Evolutionary conservation across 2,888 invertebrate genomes (phyloP).

Genomic region (Leptogaster cylindrica): DNA sequence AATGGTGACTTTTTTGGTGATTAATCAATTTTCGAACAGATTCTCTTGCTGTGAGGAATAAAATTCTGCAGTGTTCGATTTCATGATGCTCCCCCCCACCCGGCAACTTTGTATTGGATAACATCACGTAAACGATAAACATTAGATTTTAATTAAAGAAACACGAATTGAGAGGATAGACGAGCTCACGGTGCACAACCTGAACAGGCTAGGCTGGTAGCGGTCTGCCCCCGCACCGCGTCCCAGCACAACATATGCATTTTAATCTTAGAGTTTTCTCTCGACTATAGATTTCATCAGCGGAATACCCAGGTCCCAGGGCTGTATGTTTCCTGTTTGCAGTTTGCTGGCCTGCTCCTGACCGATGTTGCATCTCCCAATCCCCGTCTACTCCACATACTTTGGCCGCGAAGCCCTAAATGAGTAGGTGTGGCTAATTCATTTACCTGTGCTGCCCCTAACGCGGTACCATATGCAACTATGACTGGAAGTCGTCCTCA

Average conservation of each 20-base stretch:
- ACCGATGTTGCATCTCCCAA: neutral
- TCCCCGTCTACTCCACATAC: neutral
- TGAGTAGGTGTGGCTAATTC: slow-evolving; percentile 37
- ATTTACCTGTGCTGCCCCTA: slow-evolving; percentile 16
- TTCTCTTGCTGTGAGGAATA: slow-evolving; percentile 12
- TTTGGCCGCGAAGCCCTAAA: slow-evolving; percentile 13
- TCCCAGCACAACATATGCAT: slow-evolving; percentile 5
- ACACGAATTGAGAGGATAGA: slow-evolving; percentile 40
- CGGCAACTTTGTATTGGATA: slow-evolving; percentile 19
- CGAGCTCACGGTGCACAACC: slow-evolving; percentile 27
- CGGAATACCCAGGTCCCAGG: neutral
- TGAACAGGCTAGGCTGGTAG: neutral
- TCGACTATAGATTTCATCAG: neutral
- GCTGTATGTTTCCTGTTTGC: neutral
- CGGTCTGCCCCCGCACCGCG: neutral
- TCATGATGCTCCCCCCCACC: neutral
- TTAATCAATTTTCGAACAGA: slow-evolving; percentile 31
- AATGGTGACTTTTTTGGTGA: slow-evolving; percentile 27
- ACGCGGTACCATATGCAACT: slow-evolving; percentile 4
- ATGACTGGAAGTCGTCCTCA: slow-evolving; percentile 26
- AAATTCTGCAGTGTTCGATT: neutral
- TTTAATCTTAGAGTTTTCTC: slow-evolving; percentile 28
- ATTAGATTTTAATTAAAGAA: slow-evolving; percentile 46
- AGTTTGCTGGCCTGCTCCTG: neutral
- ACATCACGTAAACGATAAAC: slow-evolving; percentile 43